Evolutionary conservation across 2,113 vertebrate genomes (phyloP).

Genomic region (Eidolon helvum): DNA sequence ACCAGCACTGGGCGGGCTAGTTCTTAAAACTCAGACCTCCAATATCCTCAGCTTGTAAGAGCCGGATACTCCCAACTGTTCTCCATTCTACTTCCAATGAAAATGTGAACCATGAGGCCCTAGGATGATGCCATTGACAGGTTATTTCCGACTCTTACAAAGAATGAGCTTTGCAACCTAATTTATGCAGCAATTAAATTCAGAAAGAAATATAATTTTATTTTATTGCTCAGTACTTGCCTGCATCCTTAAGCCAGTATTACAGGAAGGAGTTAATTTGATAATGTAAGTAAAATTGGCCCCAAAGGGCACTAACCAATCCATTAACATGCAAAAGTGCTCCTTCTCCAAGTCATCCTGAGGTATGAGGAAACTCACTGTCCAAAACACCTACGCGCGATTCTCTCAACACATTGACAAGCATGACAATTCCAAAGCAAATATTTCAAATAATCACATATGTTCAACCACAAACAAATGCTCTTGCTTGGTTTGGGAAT

Average conservation of each 20-base stretch:
- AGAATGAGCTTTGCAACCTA: conserved; percentile 5
- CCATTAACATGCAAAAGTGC: not conserved
- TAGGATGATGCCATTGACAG: not conserved
- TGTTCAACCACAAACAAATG: not conserved
- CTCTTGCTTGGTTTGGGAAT: not conserved
- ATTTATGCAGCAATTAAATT: conserved; percentile 53
- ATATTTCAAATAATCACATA: conserved; percentile 25
- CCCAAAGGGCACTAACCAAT: not conserved
- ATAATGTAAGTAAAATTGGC: conserved; percentile 39
- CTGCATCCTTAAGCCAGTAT: conserved; percentile 11
- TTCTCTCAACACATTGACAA: not conserved
- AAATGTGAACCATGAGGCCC: not conserved
- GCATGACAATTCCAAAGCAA: not conserved
- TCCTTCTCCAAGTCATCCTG: not conserved
- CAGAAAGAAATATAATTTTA: conserved; percentile 7
- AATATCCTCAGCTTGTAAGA: not conserved
- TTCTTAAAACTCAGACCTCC: not conserved
- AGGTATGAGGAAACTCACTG: not conserved
- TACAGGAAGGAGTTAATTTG: conserved; percentile 22
- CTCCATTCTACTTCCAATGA: not conserved
- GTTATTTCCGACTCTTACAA: not conserved
- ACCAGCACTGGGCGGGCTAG: not conserved
- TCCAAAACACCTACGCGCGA: not conserved
- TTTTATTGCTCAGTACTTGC: conserved; percentile 14
- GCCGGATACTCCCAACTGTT: not conserved